Evolutionary conservation across 2,888 invertebrate species (phyloP).

Genomic region (Slavum lentiscoides): DNA sequence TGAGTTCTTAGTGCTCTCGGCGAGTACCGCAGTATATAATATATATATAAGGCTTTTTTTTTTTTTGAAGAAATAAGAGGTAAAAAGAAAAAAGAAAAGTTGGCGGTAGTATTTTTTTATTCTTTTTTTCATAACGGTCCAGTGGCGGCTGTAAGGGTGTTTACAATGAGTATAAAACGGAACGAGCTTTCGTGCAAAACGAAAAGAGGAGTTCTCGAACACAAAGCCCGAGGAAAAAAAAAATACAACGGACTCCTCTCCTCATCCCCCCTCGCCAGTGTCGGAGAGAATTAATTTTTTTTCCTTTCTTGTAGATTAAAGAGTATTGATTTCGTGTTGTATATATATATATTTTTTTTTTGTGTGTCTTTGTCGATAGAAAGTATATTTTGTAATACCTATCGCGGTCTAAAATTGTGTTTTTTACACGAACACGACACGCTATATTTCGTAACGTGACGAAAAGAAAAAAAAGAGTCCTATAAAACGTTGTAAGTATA

Average conservation of each 20-base stretch:
- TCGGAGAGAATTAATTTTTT: constrained; percentile 6
- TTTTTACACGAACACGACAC: background rate
- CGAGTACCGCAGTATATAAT: background rate
- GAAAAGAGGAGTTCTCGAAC: constrained; percentile 6
- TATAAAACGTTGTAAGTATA: too few relatives aligned
- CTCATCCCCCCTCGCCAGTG: background rate
- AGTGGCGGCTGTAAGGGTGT: constrained; percentile 21
- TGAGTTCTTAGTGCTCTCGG: constrained; percentile 8
- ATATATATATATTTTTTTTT: background rate
- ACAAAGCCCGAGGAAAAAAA: constrained; percentile 5
- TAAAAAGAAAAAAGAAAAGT: constrained; percentile 24
- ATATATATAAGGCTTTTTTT: background rate
- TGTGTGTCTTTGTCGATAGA: background rate
- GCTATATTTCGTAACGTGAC: too few relatives aligned
- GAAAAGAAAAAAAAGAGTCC: too few relatives aligned
- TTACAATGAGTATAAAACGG: constrained; percentile 29
- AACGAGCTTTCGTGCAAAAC: constrained; percentile 27
- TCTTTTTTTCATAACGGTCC: constrained; percentile 37
- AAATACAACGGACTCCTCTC: background rate
- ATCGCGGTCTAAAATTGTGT: background rate
- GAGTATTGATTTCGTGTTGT: background rate
- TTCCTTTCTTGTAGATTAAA: constrained; percentile 5
- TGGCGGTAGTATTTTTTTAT: constrained; percentile 21
- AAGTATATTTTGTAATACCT: background rate
- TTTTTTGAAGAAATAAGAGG: background rate